Evolutionary conservation across 2,888 invertebrate species (phyloP), one percentile per base, ranked within the genome.

Genomic region (Caenorhabditis sp.): DNA sequence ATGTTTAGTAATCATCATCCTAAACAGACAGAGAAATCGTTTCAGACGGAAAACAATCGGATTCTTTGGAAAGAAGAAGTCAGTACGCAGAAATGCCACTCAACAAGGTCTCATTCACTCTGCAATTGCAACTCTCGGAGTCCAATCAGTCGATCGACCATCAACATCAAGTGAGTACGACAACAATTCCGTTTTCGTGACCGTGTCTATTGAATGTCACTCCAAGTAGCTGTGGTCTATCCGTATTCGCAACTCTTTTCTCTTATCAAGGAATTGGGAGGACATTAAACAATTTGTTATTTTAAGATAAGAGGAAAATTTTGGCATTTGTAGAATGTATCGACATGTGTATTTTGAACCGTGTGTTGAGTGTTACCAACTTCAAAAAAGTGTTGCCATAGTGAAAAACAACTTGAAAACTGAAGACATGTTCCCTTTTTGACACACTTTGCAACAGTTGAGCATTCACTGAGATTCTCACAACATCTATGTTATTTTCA

Each of bases 61-160:
- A 31, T 49, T 87, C 41, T 74, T 86, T 31, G 84, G 85, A 6
- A 75, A 58, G n/a, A 82, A 82, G 41, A 82, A 81, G 31, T 72
- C 80, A 7, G 77, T 76, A 1, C 75, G 82, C 2, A 64, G 76
- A 72, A 59, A 85, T 58, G 85, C 84, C 5, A 85, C 87, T 1
- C 84, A 85, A 28, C 85, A 86, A 63, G 87, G 88, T 38, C 63
- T 88, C 22, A 75, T 88, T 58, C 82, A 85, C 38, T 86, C 87
- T 0, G 84, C 88, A 10, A 88, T 88, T 54, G 84, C 87, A 0
- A 81, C 87, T 0, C 47, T 88, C 10, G 87, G 86, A n/a, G 86
- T 88, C 1, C 85, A 87, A 22, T 81, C 85, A 2, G 69, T 85
- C 47, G 83, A 85, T 41, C 74, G 77, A 69, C 77, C 72, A 80